Evolutionary conservation across 2,888 invertebrate species (phyloP).

Genomic region (Ecdyonurus torrentis): DNA sequence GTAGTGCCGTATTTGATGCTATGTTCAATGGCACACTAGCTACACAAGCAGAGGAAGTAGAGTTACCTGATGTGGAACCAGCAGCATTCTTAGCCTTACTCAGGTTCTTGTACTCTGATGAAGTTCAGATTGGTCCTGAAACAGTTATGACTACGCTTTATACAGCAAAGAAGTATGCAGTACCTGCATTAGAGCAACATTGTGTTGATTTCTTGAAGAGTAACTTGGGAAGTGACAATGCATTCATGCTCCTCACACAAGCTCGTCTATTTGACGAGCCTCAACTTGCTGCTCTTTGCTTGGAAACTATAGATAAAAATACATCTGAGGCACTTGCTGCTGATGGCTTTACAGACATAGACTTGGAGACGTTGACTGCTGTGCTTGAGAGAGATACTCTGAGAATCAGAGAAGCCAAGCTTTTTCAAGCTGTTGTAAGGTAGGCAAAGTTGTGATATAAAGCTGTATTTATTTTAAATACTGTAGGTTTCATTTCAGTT

Average conservation of each 20-base stretch:
- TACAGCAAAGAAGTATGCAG: constrained; percentile 75
- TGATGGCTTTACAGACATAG: constrained; percentile 68
- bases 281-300: constrained; percentile 58
- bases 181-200: constrained; percentile 62
- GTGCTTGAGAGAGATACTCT: constrained; percentile 64
- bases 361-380: constrained; percentile 56
- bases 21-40: constrained; percentile 68
- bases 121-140: constrained; percentile 66
- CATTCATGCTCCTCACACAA: constrained; percentile 59
- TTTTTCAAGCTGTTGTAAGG: constrained; percentile 31
- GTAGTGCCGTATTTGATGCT: constrained; percentile 72
- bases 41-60: constrained; percentile 50
- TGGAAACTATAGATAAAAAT: constrained; percentile 70
- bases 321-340: constrained; percentile 62
- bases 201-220: constrained; percentile 62
- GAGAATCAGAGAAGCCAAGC: constrained; percentile 57
- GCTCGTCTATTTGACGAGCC: constrained; percentile 71
- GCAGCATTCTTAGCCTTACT: constrained; percentile 61
- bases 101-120: constrained; percentile 60
- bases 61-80: constrained; percentile 69
- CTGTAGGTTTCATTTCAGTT: no score
- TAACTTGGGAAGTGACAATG: constrained; percentile 66
- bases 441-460: no score
- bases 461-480: no score
- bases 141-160: constrained; percentile 76